A percentile compares a stretch with the other conserved stretches of the same genome.
phyloP scores from a whole-genome alignment of 2,113 vertebrate genomes.

The Antigone vipio region DNA sequence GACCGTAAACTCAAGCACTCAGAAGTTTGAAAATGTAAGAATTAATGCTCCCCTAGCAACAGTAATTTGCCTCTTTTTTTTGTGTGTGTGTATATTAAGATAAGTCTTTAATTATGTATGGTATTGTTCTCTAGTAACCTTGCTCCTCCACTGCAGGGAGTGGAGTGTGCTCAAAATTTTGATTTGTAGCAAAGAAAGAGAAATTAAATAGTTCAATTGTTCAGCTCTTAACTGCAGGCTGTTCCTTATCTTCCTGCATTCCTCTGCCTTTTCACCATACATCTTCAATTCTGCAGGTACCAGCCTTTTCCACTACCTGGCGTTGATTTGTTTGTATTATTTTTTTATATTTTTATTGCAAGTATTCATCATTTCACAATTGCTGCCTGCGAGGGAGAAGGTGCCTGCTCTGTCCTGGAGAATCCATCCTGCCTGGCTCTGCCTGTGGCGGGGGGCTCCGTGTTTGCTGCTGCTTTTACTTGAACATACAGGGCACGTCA shows the following conservation, averaged over 20 bases:
- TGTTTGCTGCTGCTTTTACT: not conserved
- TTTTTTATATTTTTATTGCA: no score
- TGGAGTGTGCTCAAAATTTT: not conserved
- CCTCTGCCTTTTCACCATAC: not conserved
- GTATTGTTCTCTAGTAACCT: not conserved
- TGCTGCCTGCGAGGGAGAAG: not conserved
- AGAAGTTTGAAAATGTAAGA: not conserved
- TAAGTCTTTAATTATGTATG: not conserved
- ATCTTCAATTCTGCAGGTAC: not conserved
- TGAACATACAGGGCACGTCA: accelerated
- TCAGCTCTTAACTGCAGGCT: not conserved
- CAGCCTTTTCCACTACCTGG: not conserved
- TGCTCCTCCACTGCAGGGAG: not conserved
- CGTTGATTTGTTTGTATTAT: not conserved
- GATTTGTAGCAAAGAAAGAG: not conserved
- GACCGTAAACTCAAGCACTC: accelerated
- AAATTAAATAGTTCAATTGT: not conserved
- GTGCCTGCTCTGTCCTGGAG: not conserved
- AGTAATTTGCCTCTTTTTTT: not conserved
- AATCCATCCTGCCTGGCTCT: not conserved
- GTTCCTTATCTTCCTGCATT: not conserved
- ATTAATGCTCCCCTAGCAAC: not conserved
- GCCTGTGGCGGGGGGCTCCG: accelerated
- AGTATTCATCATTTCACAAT: not conserved
- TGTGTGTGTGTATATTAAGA: not conserved